A percentile compares a stretch with the other conserved stretches of the same genome.
These are phyloP conservation scores for Campaea margaritaria DNA, from an alignment of 2,888 invertebrate genomes.

Conservation along the genomic window DNA sequence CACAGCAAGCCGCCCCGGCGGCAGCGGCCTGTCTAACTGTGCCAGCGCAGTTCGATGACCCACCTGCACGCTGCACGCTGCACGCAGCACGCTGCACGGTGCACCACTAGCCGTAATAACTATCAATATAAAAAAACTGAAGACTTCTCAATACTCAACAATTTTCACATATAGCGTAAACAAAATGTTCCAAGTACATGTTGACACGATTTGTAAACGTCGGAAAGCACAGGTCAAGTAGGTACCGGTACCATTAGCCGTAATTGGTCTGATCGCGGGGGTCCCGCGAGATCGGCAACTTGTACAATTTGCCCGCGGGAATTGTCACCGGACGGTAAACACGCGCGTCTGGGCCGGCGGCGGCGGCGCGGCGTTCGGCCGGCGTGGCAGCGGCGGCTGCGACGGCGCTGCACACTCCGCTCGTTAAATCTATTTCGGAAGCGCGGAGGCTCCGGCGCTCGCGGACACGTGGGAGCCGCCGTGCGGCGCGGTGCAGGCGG, in stretches of 20 bases:
- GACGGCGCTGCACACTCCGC: constrained; percentile 30
- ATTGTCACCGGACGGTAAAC: constrained; percentile 14
- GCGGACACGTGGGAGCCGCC: constrained; percentile 46
- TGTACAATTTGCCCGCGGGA: constrained; percentile 12
- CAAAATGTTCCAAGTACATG: too few species aligned
- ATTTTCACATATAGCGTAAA: too few species aligned
- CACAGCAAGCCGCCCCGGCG: constrained; percentile 1
- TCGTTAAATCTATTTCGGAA: constrained; percentile 51
- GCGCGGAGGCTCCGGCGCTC: constrained; percentile 16
- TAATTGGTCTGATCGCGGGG: constrained; percentile 22
- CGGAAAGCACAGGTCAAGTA: neutral
- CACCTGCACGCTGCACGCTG: neutral
- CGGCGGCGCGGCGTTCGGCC: constrained; percentile 23
- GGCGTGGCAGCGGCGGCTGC: constrained; percentile 17
- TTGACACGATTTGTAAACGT: neutral
- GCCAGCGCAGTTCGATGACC: constrained; percentile 22
- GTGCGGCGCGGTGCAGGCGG: constrained; percentile 50
- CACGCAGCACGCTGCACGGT: too few species aligned
- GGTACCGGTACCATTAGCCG: constrained; percentile 16
- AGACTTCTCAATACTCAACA: too few species aligned
- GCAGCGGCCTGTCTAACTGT: neutral
- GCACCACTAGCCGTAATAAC: too few species aligned
- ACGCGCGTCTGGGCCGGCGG: constrained; percentile 6
- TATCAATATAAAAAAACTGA: too few species aligned
- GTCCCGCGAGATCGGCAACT: constrained; percentile 23